Evolutionary conservation across 2,113 vertebrate species (phyloP), one percentile per base, ranked within the genome.

Genomic region (Antigone vipio): DNA sequence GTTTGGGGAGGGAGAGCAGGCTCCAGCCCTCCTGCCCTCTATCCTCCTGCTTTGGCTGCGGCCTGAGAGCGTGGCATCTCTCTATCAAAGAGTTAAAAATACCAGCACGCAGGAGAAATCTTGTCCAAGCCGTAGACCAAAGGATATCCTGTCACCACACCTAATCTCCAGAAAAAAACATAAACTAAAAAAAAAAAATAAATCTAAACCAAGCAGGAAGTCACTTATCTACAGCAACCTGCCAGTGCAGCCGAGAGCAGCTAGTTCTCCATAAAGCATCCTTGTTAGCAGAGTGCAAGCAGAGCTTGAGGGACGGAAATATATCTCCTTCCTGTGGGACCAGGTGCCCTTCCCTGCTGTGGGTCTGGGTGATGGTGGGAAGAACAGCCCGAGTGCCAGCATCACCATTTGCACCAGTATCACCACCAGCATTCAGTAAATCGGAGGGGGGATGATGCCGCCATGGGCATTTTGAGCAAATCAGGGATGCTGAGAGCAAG

Each of bases 61-160:
- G n/a, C 42, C 52, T 59, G 53, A 59, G 18, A 35, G 18, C 0
- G 0, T 2, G 3, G 50, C 5, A 3, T 1, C 7, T 20, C 89
- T 62, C 85, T 81, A 91, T 22, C 64, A 67, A 85, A 66, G 80
- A 83, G 87, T 94, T 93, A 95, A 95, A 67, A 89, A 93, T 40
- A 7, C n/a, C 60, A 60, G 64, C 1, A 2, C 56, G 56, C 38
- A 93, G 47, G 40, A 87, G 80, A 94, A 6, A 15, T 83, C 87
- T 85, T 91, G 89, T 95, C 97, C 96, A 95, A 95, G 91, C 0
- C 67, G 89, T 91, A 97, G 81, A 96, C 84, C 93, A 94, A 89
- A 93, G 93, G 97, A 97, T 95, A 97, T 97, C 97, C 97, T 97
- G 95, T 86, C 76, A 95, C 96, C 95, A 94, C 96, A 80, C 96